Evolutionary conservation across 2,888 invertebrate genomes (phyloP).

Genomic region (Watsonalla binaria): DNA sequence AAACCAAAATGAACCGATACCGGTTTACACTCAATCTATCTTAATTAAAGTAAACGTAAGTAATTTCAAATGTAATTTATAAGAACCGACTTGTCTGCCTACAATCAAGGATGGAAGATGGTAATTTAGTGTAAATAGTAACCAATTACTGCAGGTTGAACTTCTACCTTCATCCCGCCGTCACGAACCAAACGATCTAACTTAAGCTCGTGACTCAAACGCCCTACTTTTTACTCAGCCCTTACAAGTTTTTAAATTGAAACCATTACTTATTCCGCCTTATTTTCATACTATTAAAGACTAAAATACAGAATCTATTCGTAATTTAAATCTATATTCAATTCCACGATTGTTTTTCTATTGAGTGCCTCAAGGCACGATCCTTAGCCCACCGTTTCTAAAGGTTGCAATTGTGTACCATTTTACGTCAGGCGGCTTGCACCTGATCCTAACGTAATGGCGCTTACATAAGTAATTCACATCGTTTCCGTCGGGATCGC

Average conservation of each 20-base stretch:
- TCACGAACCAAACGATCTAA: constrained; percentile 35
- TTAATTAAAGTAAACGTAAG: too few species aligned
- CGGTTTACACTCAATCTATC: too few species aligned
- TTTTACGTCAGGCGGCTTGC: constrained; percentile 23
- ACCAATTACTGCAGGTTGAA: constrained; percentile 45
- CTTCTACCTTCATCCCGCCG: constrained; percentile 47
- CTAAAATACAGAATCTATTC: constrained; percentile 18
- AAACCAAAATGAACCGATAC: background rate
- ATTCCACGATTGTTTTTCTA: constrained; percentile 23
- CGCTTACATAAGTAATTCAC: constrained; percentile 48
- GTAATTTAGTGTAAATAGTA: constrained; percentile 46
- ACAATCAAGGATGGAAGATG: constrained; percentile 18
- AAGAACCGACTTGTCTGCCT: background rate
- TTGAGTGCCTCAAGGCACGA: constrained; percentile 27
- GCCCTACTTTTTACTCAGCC: constrained; percentile 52
- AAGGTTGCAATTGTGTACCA: constrained; percentile 19
- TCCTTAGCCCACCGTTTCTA: constrained; percentile 24
- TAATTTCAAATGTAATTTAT: background rate
- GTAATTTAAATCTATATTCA: constrained; percentile 21
- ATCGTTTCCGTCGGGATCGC: constrained; percentile 41
- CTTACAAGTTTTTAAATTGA: constrained; percentile 20
- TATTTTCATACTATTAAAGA: constrained; percentile 25
- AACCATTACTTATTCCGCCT: constrained; percentile 19
- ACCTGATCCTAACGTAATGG: constrained; percentile 47
- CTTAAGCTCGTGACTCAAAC: constrained; percentile 48